Conservation (phyloP, 92 coral and sea anemone species). For the Bergia puertoricense region DNA sequence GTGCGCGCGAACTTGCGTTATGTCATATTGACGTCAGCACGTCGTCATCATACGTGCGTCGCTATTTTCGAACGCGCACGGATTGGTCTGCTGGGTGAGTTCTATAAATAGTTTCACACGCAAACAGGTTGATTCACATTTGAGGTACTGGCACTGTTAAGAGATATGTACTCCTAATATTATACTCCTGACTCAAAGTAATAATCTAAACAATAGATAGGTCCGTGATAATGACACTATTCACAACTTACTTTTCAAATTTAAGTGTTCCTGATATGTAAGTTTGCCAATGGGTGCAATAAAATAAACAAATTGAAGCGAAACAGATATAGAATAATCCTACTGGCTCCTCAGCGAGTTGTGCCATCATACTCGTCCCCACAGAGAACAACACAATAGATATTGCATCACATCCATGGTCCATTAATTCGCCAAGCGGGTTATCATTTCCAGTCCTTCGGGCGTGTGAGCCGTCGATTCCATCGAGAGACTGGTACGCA, state of each 20-base stretch:
- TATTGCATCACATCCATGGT: conserved; percentile 5
- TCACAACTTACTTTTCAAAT: background rate
- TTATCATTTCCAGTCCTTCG: conserved; percentile 15
- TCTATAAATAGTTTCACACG: no score
- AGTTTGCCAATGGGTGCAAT: background rate
- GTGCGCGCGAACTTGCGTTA: no score
- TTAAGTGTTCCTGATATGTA: background rate
- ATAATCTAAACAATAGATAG: no score
- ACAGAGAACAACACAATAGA: background rate
- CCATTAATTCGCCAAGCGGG: conserved; percentile 10
- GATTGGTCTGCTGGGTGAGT: no score
- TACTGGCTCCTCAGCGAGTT: background rate
- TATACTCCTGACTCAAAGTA: no score
- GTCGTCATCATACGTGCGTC: no score
- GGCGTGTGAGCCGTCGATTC: conserved; percentile 7
- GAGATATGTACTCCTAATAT: no score
- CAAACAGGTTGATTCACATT: no score
- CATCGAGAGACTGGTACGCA: conserved; percentile 14
- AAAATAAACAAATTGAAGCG: background rate
- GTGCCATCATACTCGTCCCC: background rate
- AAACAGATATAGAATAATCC: background rate
- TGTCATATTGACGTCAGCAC: no score
- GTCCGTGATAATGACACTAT: no score
- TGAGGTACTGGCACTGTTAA: no score
- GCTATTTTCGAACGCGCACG: no score